Conservation (phyloP, 1,140 invertebrate genomes). For the Penaeus indicus region DNA sequence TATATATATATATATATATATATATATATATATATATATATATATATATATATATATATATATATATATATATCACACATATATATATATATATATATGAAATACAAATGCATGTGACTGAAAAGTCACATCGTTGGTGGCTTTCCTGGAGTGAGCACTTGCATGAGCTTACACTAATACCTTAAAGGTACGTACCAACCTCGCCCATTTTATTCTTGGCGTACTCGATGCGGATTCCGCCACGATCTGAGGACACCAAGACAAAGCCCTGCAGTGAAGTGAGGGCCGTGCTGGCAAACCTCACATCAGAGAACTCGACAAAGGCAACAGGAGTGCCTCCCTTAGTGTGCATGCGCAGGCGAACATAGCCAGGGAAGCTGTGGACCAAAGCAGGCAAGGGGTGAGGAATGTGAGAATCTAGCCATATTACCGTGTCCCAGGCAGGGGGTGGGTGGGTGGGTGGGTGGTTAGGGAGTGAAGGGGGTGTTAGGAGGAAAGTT, state of each 20-base stretch:
- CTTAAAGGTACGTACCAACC: constrained; percentile 55
- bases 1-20: too few relatives aligned
- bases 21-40: too few relatives aligned
- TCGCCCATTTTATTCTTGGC: constrained; percentile 94
- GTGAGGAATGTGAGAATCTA: constrained; percentile 36
- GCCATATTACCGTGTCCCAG: constrained; percentile 68
- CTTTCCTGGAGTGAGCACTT: constrained; percentile 10
- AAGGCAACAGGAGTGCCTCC: constrained; percentile 93
- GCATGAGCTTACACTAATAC: constrained; percentile 53
- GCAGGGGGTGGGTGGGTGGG: constrained; percentile 48
- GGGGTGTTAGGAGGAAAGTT: constrained; percentile 12
- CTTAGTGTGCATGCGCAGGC: constrained; percentile 96
- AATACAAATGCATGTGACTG: not conserved
- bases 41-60: too few relatives aligned
- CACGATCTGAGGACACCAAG: constrained; percentile 92
- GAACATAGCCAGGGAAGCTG: constrained; percentile 96
- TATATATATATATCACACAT: too few relatives aligned
- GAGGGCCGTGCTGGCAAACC: constrained; percentile 91
- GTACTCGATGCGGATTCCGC: constrained; percentile 97
- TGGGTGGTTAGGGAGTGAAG: constrained; percentile 55
- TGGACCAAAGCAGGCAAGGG: constrained; percentile 69
- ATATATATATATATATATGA: too few relatives aligned
- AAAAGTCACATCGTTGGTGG: not conserved
- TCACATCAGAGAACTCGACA: constrained; percentile 94
- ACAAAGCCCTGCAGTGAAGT: constrained; percentile 92